Percentiles rank a stretch among this genome's conserved stretches.
Conservation (phyloP, 2,113 vertebrate genomes). For the Crotalus horridus region DNA sequence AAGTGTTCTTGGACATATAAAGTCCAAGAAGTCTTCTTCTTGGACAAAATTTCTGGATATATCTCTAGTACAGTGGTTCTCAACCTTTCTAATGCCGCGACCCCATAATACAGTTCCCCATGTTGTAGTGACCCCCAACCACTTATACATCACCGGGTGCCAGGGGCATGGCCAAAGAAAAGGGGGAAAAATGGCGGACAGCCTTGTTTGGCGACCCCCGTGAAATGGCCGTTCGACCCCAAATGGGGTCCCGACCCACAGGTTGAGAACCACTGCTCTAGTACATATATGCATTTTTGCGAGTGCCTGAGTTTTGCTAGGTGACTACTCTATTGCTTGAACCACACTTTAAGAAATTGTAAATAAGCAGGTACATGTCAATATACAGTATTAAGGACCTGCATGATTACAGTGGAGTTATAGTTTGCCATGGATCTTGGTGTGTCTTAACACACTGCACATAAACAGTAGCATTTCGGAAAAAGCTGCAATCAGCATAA, state of each 20-base stretch:
- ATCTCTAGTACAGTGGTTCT: too few species aligned
- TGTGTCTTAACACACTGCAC: background rate
- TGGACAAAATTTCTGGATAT: background rate
- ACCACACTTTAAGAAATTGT: background rate
- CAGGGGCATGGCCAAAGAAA: too few species aligned
- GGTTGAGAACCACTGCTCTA: too few species aligned
- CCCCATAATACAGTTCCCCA: too few species aligned
- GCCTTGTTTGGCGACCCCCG: too few species aligned
- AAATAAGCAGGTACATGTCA: background rate
- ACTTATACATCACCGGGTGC: too few species aligned
- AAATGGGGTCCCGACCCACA: too few species aligned
- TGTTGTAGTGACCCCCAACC: too few species aligned
- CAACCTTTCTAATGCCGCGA: too few species aligned
- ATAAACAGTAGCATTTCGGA: background rate
- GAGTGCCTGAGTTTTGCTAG: background rate
- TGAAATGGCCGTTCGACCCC: too few species aligned
- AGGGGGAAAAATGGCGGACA: too few species aligned
- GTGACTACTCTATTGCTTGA: background rate
- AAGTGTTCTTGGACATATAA: background rate
- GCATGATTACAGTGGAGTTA: background rate
- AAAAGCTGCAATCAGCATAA: background rate
- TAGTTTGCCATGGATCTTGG: background rate
- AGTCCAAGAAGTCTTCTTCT: background rate
- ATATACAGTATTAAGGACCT: background rate
- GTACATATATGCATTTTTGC: background rate